These are phyloP conservation scores for Oryzaephilus surinamensis DNA, from an alignment of 1,140 invertebrate genomes.

Conservation along the genomic window DNA sequence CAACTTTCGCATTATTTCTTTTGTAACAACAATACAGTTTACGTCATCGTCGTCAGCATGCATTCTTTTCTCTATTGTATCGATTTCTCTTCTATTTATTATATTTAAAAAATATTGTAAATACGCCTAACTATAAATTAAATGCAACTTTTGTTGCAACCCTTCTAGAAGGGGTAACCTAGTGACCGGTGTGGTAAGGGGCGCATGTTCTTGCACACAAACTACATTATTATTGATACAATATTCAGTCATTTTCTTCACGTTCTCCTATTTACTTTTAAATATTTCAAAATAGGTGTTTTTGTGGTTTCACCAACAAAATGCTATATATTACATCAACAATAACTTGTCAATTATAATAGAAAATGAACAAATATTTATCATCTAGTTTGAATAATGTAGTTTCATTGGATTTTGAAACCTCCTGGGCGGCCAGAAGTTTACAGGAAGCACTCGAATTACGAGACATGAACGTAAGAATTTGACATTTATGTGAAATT, in stretches of 20 bases:
- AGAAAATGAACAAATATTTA: slow-evolving; percentile 23
- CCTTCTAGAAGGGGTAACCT: slow-evolving; percentile 1
- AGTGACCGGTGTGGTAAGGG: slow-evolving; percentile 6
- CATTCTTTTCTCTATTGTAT: not conserved
- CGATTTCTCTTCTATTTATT: not conserved
- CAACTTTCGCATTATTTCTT: too few species aligned
- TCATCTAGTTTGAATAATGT: slow-evolving; percentile 30
- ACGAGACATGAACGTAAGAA: slow-evolving; percentile 4
- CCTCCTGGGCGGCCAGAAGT: slow-evolving; percentile 43
- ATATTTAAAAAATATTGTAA: not conserved
- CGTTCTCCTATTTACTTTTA: slow-evolving; percentile 4
- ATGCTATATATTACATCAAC: not conserved
- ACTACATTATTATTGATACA: slow-evolving; percentile 8
- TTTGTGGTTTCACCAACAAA: not conserved
- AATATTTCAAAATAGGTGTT: slow-evolving; percentile 1
- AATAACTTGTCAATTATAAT: not conserved
- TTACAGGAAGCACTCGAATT: slow-evolving; percentile 33
- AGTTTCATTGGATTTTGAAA: slow-evolving; percentile 41
- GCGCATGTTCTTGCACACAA: slow-evolving; percentile 11
- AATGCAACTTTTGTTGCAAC: not conserved
- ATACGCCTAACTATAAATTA: not conserved
- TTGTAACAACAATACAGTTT: too few species aligned
- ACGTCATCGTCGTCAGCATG: too few species aligned
- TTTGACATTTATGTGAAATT: not conserved
- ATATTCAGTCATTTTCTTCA: slow-evolving; percentile 2